These are phyloP conservation scores for Melinopterus prodromus DNA, from an alignment of 2,888 invertebrate species.

Conservation along the genomic window DNA sequence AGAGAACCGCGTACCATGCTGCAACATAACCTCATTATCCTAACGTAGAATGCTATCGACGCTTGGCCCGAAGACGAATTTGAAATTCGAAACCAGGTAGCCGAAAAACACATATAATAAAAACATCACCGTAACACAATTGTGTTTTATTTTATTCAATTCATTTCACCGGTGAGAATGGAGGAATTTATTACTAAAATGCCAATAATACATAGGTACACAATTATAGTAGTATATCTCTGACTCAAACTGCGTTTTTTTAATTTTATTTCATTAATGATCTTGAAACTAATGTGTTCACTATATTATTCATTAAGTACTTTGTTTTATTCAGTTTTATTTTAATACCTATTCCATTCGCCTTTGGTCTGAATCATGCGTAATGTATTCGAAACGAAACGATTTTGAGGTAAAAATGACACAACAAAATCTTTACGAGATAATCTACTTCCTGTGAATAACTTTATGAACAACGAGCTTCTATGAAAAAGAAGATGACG, in stretches of 20 bases:
- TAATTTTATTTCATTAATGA: background rate
- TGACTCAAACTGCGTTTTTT: background rate
- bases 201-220: too few species aligned
- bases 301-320: background rate
- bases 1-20: too few species aligned
- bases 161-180: too few species aligned
- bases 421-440: background rate
- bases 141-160: too few species aligned
- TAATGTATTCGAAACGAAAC: background rate
- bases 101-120: too few species aligned
- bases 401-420: background rate
- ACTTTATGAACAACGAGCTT: background rate
- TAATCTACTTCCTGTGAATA: background rate
- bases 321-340: background rate
- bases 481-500: background rate
- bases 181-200: too few species aligned
- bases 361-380: background rate
- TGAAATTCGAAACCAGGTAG: too few species aligned
- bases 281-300: background rate
- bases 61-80: too few species aligned
- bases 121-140: too few species aligned
- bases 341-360: background rate
- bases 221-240: background rate
- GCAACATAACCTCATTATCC: too few species aligned
- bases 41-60: too few species aligned